These are phyloP conservation scores for Oikopleura albicans DNA, from an alignment of 23 tunicate genomes.

Conservation along the genomic window DNA sequence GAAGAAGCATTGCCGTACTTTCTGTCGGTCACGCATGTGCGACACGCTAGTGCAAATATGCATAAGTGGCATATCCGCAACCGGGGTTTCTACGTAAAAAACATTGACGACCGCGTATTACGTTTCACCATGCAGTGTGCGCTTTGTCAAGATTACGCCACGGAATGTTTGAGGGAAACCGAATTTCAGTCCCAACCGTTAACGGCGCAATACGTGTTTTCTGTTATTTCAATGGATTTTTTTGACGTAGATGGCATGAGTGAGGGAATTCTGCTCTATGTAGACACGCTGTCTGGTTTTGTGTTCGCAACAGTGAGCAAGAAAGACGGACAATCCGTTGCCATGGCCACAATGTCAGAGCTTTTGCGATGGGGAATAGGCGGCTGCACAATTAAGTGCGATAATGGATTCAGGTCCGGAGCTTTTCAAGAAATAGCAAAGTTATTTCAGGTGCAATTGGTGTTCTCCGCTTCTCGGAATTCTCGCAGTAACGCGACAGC, in stretches of 20 bases:
- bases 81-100: not conserved
- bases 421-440: not conserved
- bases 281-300: too few species aligned
- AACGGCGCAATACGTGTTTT: too few species aligned
- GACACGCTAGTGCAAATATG: not conserved
- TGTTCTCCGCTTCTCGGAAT: not conserved
- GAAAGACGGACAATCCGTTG: not conserved
- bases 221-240: too few species aligned
- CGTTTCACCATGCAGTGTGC: not conserved
- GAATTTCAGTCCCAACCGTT: too few species aligned
- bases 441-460: not conserved
- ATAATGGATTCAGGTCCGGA: not conserved
- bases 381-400: not conserved
- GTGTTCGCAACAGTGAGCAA: not conserved
- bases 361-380: not conserved
- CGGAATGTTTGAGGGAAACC: not conserved
- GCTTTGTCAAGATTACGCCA: not conserved
- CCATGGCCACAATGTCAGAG: not conserved
- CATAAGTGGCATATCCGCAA: not conserved
- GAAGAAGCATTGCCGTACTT: too few species aligned
- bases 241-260: too few species aligned
- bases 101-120: not conserved
- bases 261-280: too few species aligned
- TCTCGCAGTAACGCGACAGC: not conserved
- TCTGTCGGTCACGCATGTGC: not conserved